Conservation (phyloP, 1,140 invertebrate genomes). For the Cherax destructor region DNA sequence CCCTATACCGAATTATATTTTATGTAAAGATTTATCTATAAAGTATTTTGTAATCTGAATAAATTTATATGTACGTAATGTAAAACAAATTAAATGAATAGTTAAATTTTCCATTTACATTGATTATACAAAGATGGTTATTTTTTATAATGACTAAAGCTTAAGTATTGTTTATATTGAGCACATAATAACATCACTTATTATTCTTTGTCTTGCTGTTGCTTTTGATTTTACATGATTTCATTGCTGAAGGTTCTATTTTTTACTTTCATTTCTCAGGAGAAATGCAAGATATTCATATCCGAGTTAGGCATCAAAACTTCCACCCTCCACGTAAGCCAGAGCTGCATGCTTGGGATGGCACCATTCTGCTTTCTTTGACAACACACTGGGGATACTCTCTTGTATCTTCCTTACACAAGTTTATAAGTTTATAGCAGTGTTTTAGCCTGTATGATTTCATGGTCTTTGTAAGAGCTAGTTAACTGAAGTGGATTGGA, state of each 20-base stretch:
- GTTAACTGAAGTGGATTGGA: background rate
- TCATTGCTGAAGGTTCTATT: conserved; percentile 9
- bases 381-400: background rate
- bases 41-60: background rate
- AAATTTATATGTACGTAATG: no score
- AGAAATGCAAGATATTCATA: conserved; percentile 67
- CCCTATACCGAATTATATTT: background rate
- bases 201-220: background rate
- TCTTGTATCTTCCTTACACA: background rate
- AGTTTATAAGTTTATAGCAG: background rate
- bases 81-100: no score
- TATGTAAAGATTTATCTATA: background rate
- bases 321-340: conserved; percentile 67
- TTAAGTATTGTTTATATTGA: no score
- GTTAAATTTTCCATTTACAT: no score
- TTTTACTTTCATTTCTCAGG: conserved; percentile 68
- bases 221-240: background rate
- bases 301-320: conserved; percentile 68
- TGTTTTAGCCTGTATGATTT: no score
- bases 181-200: no score
- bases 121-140: no score
- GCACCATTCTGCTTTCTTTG: conserved; percentile 12
- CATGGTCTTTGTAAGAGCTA: background rate
- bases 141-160: no score
- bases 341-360: conserved; percentile 45